Percentiles rank a stretch among this genome's conserved stretches.
Evolutionary conservation across 2,888 invertebrate species (phyloP).

Genomic region (Orthonychiurus folsomi): DNA sequence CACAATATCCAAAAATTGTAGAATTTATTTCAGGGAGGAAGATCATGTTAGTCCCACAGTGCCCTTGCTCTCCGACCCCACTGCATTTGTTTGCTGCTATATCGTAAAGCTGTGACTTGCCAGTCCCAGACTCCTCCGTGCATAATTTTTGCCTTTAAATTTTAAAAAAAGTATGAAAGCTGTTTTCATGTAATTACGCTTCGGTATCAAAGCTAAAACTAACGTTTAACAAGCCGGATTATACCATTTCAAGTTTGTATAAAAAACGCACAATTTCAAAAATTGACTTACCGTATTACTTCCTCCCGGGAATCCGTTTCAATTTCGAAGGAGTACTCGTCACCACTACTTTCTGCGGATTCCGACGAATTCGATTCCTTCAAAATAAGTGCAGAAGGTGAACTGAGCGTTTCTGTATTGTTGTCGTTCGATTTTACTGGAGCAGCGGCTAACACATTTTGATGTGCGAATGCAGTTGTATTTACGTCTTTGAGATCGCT

Average conservation of each 20-base stretch:
- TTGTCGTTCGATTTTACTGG: background rate
- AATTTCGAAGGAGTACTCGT: background rate
- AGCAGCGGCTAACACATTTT: conserved; percentile 6
- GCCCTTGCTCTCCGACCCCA: conserved; percentile 20
- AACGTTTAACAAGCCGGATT: no score
- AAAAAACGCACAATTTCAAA: background rate
- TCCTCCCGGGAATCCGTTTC: conserved; percentile 6
- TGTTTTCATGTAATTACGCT: conserved; percentile 1
- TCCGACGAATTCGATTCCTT: no score
- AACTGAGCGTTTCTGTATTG: background rate
- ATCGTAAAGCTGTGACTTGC: conserved; percentile 19
- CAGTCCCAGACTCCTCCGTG: background rate
- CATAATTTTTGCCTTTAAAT: conserved; percentile 11
- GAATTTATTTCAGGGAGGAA: conserved; percentile 28
- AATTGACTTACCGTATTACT: background rate
- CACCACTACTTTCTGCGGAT: background rate
- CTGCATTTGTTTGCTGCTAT: conserved; percentile 22
- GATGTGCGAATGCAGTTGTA: conserved; percentile 4
- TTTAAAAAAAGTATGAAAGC: background rate
- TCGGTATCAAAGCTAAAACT: no score
- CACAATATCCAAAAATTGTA: conserved; percentile 28
- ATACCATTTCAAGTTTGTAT: no score
- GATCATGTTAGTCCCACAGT: conserved; percentile 32
- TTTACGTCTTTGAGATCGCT: no score
- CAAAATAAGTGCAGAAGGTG: no score